A percentile compares a stretch with the other conserved stretches of the same genome.
Evolutionary conservation across 1,140 invertebrate genomes (phyloP).

Genomic region (Brachionus asplanchnoidis): DNA sequence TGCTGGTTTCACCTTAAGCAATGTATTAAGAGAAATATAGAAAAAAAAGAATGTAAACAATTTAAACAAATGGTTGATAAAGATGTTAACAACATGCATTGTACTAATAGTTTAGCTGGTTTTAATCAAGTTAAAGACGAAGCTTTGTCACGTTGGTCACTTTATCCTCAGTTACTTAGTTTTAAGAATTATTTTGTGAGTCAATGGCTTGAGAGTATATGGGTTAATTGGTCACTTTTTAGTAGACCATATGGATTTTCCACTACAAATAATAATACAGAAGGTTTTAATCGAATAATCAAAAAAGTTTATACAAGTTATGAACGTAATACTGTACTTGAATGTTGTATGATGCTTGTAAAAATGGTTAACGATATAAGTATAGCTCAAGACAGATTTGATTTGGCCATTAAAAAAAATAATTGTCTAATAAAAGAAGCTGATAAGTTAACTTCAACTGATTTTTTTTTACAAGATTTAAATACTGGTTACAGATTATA

Average conservation of each 20-base stretch:
- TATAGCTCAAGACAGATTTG: not conserved
- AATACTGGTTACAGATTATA: too few species aligned
- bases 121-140: not conserved
- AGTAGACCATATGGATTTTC: not conserved
- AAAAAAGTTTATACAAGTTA: not conserved
- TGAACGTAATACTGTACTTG: not conserved
- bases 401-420: slow-evolving; percentile 35
- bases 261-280: not conserved
- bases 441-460: slow-evolving; percentile 4
- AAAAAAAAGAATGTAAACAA: not conserved
- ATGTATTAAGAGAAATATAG: not conserved
- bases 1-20: too few species aligned
- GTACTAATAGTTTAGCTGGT: not conserved
- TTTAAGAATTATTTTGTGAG: not conserved
- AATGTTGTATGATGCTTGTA: not conserved
- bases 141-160: not conserved
- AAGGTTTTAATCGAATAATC: not conserved
- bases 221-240: not conserved
- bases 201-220: not conserved
- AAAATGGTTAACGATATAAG: not conserved
- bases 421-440: not conserved
- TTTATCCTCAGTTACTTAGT: not conserved
- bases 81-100: not conserved
- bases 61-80: not conserved
- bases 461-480: too few species aligned